A percentile compares a stretch with the other conserved stretches of the same genome.
Conservation (phyloP, 2,113 vertebrate genomes). For the Pituophis catenifer region DNA sequence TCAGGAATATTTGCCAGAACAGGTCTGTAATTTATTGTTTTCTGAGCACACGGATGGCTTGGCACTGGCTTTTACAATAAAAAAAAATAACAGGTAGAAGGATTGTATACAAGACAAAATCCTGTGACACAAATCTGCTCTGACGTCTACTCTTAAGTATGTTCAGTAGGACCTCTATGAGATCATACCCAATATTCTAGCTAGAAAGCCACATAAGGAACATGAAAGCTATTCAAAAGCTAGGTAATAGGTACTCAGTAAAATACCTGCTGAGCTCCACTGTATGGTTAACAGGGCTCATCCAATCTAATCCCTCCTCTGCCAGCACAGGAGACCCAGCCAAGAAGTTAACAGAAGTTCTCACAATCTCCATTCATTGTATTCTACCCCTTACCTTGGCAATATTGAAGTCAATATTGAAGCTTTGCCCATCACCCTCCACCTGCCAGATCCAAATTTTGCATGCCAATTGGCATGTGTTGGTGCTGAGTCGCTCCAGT, state of each 20-base stretch:
- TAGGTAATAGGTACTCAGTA: neutral
- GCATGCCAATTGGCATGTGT: slow-evolving; percentile 93
- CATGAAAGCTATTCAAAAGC: neutral
- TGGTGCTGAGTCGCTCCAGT: slow-evolving; percentile 90
- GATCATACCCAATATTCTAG: neutral
- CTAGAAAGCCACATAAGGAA: neutral
- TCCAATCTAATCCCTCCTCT: neutral
- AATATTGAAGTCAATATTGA: slow-evolving; percentile 92
- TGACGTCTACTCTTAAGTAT: neutral
- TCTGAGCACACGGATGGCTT: neutral
- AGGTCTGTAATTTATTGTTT: neutral
- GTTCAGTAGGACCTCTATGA: neutral
- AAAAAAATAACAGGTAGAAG: neutral
- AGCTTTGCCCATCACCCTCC: slow-evolving; percentile 96
- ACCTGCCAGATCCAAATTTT: slow-evolving; percentile 99
- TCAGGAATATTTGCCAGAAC: neutral
- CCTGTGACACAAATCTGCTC: neutral
- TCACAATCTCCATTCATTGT: neutral
- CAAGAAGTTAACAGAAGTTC: neutral
- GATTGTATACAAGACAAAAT: neutral
- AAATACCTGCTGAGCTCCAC: neutral
- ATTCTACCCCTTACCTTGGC: slow-evolving; percentile 82
- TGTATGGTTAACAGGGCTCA: neutral
- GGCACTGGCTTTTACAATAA: neutral
- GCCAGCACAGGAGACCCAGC: neutral